Base-by-base conservation (phyloP, 1,140 invertebrate species). In the Heliconius eleuchia region DNA sequence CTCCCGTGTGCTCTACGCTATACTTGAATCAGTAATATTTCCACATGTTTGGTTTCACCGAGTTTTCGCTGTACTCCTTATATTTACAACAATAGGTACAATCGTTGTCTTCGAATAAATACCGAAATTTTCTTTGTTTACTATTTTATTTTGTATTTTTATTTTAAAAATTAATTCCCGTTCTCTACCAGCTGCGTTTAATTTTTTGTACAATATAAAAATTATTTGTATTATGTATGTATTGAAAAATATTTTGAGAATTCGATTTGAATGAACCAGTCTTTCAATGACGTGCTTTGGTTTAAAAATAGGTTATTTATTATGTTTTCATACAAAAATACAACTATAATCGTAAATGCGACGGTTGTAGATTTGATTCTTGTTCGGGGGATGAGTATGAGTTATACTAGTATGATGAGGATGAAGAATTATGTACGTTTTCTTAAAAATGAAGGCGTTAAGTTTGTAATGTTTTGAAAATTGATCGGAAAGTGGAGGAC, bases 31-130 rank as follows among this genome's bases (percentile, higher is more conserved):
- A 60, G 75, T 76, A 71, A 76, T 70, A 76, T 76, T 76, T 76
- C 75, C 75, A 76, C 75, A 76, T 76, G 75, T 76, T 76, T 76
- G 66, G 75, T 71, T 76, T 76, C 75, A 19, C 75, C 75, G 66
- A 66, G 75, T 71, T 76, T 71, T 50, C 75, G 42, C 66, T 71
- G 55, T 76, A 13, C 66, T 71, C 23, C 66, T 71, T 71, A 50
- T 76, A 50, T 76, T 76, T 76, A 76, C 39, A 71, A 76, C 39
- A 71, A 71, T 37, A 71, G 75, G 46, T 71, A 76, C 75, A 27
- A 18, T 50, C 60, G 60, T 76, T 76, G 66, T 76, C 60, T 71
- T 71, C 66, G 55, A 57, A 71, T 71, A 71, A 71, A 71, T 71
- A 71, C 11, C 19, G 55, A 23, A n/a, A 57, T 71, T 71, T 71